Percentiles rank a stretch among this genome's conserved stretches.
These are phyloP conservation scores for Cephalopterus ornatus DNA, from an alignment of 2,113 vertebrate genomes.

Conservation along the genomic window DNA sequence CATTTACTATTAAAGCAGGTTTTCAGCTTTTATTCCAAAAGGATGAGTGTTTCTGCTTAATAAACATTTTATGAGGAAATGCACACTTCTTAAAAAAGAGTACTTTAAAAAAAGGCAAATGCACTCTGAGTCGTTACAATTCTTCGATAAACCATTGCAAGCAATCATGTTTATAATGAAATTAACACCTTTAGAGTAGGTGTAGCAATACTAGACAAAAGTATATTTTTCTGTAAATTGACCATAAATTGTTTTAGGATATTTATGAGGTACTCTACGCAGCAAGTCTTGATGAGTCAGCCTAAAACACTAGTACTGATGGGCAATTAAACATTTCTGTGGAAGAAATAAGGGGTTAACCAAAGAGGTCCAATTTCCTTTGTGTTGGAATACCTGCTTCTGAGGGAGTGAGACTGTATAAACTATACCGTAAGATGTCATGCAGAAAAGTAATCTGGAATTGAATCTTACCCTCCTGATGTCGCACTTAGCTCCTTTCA, in stretches of 20 bases:
- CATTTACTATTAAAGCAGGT: neutral
- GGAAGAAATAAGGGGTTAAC: neutral
- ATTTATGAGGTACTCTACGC: neutral
- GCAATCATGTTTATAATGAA: neutral
- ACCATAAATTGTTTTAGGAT: neutral
- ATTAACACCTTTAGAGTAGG: neutral
- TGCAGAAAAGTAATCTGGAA: neutral
- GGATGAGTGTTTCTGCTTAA: neutral
- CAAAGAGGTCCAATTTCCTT: neutral
- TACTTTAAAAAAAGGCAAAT: neutral
- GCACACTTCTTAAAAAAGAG: neutral
- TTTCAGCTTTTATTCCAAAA: neutral
- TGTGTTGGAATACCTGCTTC: neutral
- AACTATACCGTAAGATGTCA: neutral
- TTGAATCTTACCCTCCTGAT: neutral
- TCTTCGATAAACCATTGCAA: neutral
- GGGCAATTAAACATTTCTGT: neutral
- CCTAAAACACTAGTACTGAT: neutral
- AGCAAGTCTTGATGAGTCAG: neutral
- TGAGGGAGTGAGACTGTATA: neutral
- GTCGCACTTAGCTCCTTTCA: neutral
- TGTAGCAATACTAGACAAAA: neutral
- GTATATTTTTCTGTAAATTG: neutral
- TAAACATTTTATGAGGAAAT: conserved; percentile 6
- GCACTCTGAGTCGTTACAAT: neutral